Conservation (phyloP, 2,888 invertebrate species). For the Blastobasis lacticolella region DNA sequence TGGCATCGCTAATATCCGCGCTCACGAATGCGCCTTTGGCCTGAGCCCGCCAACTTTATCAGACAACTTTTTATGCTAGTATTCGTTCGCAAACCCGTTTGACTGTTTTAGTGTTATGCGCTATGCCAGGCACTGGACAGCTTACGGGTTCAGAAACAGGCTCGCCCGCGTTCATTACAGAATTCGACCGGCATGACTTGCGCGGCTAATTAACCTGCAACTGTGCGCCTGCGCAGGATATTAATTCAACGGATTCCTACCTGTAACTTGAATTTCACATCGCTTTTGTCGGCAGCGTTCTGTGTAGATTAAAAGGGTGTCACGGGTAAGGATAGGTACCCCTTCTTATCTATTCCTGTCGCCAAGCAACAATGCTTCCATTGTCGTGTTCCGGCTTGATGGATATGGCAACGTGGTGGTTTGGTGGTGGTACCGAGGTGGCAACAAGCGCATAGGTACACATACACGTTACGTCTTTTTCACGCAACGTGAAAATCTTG, state of each 20-base stretch:
- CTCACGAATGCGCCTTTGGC: slow-evolving; percentile 11
- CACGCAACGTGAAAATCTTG: too few species aligned
- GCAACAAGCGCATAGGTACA: too few species aligned
- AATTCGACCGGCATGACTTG: neutral
- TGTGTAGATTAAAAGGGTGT: too few species aligned
- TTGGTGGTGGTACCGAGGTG: too few species aligned
- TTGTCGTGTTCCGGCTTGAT: too few species aligned
- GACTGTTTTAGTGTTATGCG: slow-evolving; percentile 50
- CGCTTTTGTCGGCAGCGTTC: too few species aligned
- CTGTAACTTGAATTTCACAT: too few species aligned
- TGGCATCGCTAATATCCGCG: slow-evolving; percentile 15
- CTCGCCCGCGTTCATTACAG: slow-evolving; percentile 6
- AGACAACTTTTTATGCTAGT: slow-evolving; percentile 50
- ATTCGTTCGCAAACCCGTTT: slow-evolving; percentile 59
- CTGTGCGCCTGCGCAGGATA: neutral
- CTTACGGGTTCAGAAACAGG: slow-evolving; percentile 36
- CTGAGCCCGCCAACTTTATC: slow-evolving; percentile 16
- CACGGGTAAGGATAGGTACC: too few species aligned
- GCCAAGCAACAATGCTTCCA: too few species aligned
- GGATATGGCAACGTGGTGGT: too few species aligned
- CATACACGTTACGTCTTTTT: too few species aligned
- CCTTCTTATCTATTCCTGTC: too few species aligned
- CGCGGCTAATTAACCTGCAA: neutral
- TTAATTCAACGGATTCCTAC: neutral
- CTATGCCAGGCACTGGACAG: slow-evolving; percentile 26